Conservation (phyloP, 2,113 vertebrate species). For the crab-eating macaque (Macaca fascicularis) region DNA sequence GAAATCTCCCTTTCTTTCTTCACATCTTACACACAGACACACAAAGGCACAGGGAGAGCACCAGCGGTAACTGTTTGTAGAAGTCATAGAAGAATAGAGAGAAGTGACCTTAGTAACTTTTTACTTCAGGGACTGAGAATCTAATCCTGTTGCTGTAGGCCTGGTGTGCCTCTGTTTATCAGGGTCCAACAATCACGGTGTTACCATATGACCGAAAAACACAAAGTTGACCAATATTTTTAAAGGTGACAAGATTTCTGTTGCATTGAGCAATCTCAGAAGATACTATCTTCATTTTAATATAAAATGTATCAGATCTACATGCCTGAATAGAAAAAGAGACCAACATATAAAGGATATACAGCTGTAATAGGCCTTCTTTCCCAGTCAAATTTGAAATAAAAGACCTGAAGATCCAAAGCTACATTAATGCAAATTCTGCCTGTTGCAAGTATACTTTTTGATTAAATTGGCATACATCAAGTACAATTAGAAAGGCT, state of each 20-base stretch:
- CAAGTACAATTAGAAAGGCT: slow-evolving; percentile 88
- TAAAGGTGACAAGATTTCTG: slow-evolving; percentile 78
- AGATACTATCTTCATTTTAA: slow-evolving; percentile 80
- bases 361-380: slow-evolving; percentile 65
- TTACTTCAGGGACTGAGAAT: background rate
- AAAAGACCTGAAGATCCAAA: slow-evolving; percentile 80
- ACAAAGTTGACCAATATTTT: slow-evolving; percentile 78
- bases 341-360: slow-evolving; percentile 60
- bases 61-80: background rate
- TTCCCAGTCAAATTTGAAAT: slow-evolving; percentile 73
- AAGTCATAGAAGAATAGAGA: background rate
- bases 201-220: slow-evolving; percentile 76
- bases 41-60: background rate
- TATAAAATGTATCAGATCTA: slow-evolving; percentile 78
- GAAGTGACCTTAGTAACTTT: background rate
- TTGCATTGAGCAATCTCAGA: slow-evolving; percentile 77
- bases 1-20: background rate
- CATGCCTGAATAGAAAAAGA: slow-evolving; percentile 53
- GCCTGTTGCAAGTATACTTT: slow-evolving; percentile 84
- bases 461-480: slow-evolving; percentile 89
- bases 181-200: slow-evolving; percentile 73
- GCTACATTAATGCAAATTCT: slow-evolving; percentile 86
- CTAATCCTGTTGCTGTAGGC: background rate
- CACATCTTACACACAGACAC: background rate
- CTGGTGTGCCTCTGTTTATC: slow-evolving; percentile 72